These are phyloP conservation scores for Leucoraja ocellata DNA, from an alignment of 2,797 vertebrate species.

Conservation along the genomic window DNA sequence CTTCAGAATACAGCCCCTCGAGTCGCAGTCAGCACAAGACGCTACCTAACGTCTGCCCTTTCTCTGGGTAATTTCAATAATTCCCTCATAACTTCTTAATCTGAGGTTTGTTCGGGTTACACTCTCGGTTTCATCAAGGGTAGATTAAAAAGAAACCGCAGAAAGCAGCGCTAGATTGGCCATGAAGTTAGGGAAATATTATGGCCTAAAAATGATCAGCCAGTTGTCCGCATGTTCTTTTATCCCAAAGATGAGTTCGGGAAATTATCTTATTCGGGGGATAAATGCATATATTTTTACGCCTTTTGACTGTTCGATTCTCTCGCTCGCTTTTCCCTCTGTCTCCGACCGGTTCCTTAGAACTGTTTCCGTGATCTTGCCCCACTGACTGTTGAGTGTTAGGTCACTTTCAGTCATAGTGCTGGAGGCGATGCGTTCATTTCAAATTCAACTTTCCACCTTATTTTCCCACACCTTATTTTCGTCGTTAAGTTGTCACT, in stretches of 20 bases:
- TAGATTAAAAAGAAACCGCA: no score
- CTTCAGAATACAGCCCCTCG: not conserved
- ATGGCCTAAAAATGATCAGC: not conserved
- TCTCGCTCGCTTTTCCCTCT: not conserved
- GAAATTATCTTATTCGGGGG: not conserved
- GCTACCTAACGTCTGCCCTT: not conserved
- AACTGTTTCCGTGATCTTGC: not conserved
- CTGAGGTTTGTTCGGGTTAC: not conserved
- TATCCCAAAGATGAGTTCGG: not conserved
- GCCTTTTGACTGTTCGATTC: not conserved
- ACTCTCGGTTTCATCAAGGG: not conserved
- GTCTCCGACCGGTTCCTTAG: no score
- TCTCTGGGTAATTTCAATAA: no score
- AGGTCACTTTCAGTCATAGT: constrained; percentile 4
- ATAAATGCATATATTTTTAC: not conserved
- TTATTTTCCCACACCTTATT: not conserved
- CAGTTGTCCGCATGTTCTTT: not conserved
- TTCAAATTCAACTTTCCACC: constrained; percentile 16
- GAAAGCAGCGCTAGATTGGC: not conserved
- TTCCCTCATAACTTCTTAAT: not conserved
- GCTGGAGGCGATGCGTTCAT: constrained; percentile 2
- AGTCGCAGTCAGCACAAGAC: no score
- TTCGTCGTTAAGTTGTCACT: not conserved
- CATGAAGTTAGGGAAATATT: not conserved
- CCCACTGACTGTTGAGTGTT: not conserved